Conservation (phyloP, 2,113 vertebrate species). For the Dinomys branickii region DNA sequence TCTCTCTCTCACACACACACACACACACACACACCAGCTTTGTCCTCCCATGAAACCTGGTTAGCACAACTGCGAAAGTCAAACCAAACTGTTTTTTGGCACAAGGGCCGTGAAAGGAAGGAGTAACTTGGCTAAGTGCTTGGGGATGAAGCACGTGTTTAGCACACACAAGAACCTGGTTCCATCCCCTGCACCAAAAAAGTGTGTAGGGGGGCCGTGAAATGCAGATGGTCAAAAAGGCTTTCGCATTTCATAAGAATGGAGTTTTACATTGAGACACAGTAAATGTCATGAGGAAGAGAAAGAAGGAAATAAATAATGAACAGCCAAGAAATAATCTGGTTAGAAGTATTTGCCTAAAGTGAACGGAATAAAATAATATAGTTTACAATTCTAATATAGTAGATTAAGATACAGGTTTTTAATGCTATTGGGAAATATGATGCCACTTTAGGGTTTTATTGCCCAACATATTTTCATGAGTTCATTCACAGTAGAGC, state of each 20-base stretch:
- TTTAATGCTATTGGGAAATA: background rate
- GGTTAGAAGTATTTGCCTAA: background rate
- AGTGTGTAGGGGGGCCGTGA: too few species aligned
- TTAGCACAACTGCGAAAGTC: background rate
- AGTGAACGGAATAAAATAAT: background rate
- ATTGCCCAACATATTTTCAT: background rate
- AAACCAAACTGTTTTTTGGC: background rate
- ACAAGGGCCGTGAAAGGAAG: fast-evolving
- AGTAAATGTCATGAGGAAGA: too few species aligned
- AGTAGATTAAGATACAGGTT: background rate
- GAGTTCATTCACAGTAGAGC: background rate
- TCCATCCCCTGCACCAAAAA: background rate
- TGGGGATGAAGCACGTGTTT: background rate
- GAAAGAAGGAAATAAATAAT: background rate
- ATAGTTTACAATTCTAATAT: background rate
- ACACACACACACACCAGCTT: background rate
- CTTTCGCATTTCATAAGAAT: too few species aligned
- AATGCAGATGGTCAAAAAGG: too few species aligned
- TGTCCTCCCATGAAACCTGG: background rate
- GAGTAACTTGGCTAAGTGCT: background rate
- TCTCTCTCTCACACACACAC: background rate
- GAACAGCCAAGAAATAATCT: background rate
- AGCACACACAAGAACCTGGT: background rate
- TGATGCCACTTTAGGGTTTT: background rate
- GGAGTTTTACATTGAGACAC: too few species aligned